Base-by-base conservation (phyloP, 1,140 invertebrate genomes). In the Drosophila biarmipes region DNA sequence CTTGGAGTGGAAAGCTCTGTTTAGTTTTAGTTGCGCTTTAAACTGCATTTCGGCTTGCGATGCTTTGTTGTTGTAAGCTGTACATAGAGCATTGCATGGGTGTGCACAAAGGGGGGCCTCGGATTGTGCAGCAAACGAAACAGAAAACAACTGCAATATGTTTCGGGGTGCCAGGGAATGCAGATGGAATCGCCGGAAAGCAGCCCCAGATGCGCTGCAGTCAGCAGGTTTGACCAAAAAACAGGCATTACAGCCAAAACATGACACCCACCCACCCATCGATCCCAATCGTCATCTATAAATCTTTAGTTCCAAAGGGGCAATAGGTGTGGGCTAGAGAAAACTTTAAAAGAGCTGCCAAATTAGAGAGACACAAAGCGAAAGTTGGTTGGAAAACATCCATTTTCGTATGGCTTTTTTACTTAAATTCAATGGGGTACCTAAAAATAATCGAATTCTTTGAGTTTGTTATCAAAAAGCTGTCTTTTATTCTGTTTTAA, bases 21-120 rank as follows among this genome's bases (percentile, higher is more conserved):
- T 86, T 87, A 87, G 82, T 89, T 87, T 87, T 89, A 87, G 82
- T 82, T 87, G 84, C 78, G 82, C 84, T 87, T 87, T 87, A 87
- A 87, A 87, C 82, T 82, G 84, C 78, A 87, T 75, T 84, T 84
- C 53, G 73, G 80, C 80, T 79, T 75, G 52, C 57, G 49, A 53
- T 76, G 78, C 43, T 56, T 78, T 74, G 67, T 69, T 73, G 68
- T 53, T 82, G 82, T 82, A 89, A 84, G 68, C 58, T 66, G 62
- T 61, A 89, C 45, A 89, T 89, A 82, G 56, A n/a, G 19, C 58
- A 46, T 66, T 31, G 38, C 19, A 76, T 52, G 52, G 69, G 21
- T 21, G 57, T 27, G 17, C 29, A 29, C 29, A 14, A 4, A 11
- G 40, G 49, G 38, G 58, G 11, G 7, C n/a, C n/a, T 10, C 24